These are phyloP conservation scores for Incurvaria masculella DNA, from an alignment of 2,888 invertebrate species.

Conservation along the genomic window DNA sequence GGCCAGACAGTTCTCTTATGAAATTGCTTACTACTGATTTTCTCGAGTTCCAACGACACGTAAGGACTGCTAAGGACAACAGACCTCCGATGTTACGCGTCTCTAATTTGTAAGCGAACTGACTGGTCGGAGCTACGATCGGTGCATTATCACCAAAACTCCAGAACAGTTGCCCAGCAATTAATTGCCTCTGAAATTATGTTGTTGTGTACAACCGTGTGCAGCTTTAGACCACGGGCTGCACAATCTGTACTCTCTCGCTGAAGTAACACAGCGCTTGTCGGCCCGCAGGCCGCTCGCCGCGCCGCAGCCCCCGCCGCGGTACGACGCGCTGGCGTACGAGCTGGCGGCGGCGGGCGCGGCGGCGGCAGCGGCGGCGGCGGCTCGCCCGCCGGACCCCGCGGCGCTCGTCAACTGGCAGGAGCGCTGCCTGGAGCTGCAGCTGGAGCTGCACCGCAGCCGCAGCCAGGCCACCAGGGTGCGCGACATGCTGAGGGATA, in stretches of 20 bases:
- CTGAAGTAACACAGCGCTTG: too few relatives aligned
- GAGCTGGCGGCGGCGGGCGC: constrained; percentile 34
- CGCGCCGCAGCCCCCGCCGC: constrained; percentile 31
- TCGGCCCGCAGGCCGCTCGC: constrained; percentile 32
- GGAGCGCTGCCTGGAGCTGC: constrained; percentile 81
- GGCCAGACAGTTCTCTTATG: too few relatives aligned
- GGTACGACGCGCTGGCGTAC: constrained; percentile 41
- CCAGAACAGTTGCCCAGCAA: too few relatives aligned
- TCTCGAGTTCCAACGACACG: too few relatives aligned
- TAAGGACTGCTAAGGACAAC: too few relatives aligned
- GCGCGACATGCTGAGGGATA: constrained; percentile 84
- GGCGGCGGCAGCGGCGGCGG: constrained; percentile 37
- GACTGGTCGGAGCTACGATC: too few relatives aligned
- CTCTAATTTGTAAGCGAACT: too few relatives aligned
- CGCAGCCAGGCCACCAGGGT: constrained; percentile 84
- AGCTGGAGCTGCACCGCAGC: constrained; percentile 81
- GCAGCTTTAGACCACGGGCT: too few relatives aligned
- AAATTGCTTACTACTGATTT: too few relatives aligned
- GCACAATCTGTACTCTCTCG: too few relatives aligned
- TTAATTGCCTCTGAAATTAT: too few relatives aligned
- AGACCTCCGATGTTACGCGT: background rate
- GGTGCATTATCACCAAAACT: background rate
- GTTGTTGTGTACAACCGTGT: too few relatives aligned
- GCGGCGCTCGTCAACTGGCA: constrained; percentile 74
- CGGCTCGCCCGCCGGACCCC: constrained; percentile 41